Percentiles rank a stretch among this genome's conserved stretches.
Evolutionary conservation across 2,113 vertebrate genomes (phyloP).

Genomic region (Symphodus melops): DNA sequence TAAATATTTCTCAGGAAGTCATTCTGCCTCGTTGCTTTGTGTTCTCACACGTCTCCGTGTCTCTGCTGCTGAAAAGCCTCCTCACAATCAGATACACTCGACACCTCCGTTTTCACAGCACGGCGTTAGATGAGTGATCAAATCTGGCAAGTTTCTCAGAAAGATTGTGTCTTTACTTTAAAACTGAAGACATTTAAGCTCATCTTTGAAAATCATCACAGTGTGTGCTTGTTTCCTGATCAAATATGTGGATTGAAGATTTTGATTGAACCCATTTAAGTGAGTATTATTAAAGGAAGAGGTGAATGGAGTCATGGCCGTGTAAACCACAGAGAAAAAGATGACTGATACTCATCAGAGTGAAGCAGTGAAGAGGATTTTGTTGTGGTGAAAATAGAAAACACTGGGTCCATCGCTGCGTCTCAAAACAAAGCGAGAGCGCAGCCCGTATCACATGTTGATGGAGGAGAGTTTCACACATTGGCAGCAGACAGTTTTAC

Average conservation of each 20-base stretch:
- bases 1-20: conserved; percentile 15
- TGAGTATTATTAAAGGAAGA: neutral
- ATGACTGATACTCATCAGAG: too few relatives aligned
- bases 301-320: neutral
- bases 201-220: neutral
- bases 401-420: too few relatives aligned
- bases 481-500: too few relatives aligned
- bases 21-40: conserved; percentile 30
- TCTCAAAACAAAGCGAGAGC: too few relatives aligned
- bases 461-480: too few relatives aligned
- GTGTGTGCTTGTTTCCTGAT: neutral
- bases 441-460: too few relatives aligned
- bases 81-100: conserved; percentile 14
- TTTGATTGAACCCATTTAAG: neutral
- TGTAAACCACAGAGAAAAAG: neutral
- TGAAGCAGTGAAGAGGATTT: too few relatives aligned
- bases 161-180: neutral
- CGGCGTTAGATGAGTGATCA: conserved; percentile 19
- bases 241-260: neutral
- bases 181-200: neutral
- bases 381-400: too few relatives aligned
- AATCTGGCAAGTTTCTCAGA: conserved; percentile 1
- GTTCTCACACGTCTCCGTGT: conserved; percentile 36
- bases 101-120: conserved; percentile 24
- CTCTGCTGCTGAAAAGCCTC: conserved; percentile 38